Evolutionary conservation across 2,797 vertebrate genomes (phyloP), one percentile per base, ranked within the genome.

Genomic region (Thunnus albacares): DNA sequence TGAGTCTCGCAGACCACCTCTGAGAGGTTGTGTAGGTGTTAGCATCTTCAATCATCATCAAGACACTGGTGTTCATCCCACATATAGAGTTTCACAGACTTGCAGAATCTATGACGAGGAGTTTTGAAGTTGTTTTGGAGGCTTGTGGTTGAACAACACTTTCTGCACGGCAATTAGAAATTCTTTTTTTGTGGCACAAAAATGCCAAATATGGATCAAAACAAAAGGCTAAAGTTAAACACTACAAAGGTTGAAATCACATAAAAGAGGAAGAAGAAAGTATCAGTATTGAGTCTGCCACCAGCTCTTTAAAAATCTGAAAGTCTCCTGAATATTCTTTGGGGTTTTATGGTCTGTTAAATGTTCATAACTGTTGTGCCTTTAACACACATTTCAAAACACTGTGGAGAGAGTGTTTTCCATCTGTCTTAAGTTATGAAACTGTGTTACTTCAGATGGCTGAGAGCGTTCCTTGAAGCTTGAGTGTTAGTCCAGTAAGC

Each of bases 361-460:
- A 17, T 30, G 22, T 47, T 71, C 62, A 49, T 33, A 30, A 58
- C 10, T 30, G 65, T 41, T 51, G 47, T 20, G 45, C 45, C 45
- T 47, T 6, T 6, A 15, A 47, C 45, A 47, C 47, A 20, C 18
- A 51, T 51, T 51, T 51, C 47, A 51, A 58, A 51, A 45, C 43
- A 33, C 28, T 4, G 20, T 12, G 14, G 18, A 35, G 6, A 30
- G 6, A 30, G 17, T 22, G 24, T 64, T 64, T 47, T 30, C 61
- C 60, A 56, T 57, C 38, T 33, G 45, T 38, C 63, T 66, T 18
- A 26, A 26, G 45, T 67, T 67, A 67, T 30, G 13, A 67, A 67
- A 53, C 33, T 43, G 73, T 59, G 56, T 65, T 12, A 30, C 60
- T 66, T 35, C 20, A 73, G 20, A 26, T 13, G 35, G 18, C 28